phyloP scores from a whole-genome alignment of 2,113 vertebrate genomes.

The Saccopteryx leptura region DNA sequence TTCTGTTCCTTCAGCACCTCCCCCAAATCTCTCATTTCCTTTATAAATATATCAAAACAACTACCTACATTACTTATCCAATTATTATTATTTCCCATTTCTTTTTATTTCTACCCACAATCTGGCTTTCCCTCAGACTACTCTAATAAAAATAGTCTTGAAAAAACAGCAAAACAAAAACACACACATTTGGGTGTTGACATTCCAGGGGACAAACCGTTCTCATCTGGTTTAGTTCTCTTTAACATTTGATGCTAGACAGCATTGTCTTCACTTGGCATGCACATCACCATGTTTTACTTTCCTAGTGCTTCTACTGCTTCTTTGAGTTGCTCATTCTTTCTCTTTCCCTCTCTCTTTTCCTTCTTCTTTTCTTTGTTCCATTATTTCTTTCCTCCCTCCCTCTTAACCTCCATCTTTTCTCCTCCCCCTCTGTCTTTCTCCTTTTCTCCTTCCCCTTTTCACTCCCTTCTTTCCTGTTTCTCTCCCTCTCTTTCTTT shows the following conservation, averaged over 20 bases:
- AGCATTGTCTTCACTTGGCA: neutral
- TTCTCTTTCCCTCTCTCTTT: fast-evolving
- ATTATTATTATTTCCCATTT: neutral
- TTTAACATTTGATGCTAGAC: neutral
- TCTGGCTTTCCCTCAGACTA: neutral
- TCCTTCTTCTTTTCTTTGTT: fast-evolving
- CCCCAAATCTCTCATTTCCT: neutral
- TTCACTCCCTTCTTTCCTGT: fast-evolving
- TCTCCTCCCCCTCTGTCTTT: too few species aligned
- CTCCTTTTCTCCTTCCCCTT: neutral
- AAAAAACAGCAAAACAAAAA: neutral
- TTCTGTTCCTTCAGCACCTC: neutral
- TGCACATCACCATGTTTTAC: neutral
- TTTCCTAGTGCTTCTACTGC: neutral
- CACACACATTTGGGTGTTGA: neutral
- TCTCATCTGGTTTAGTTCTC: neutral
- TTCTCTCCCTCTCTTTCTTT: neutral
- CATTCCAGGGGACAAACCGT: neutral
- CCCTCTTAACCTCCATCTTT: too few species aligned
- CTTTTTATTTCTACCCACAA: neutral
- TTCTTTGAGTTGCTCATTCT: neutral
- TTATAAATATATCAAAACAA: neutral
- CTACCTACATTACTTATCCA: neutral
- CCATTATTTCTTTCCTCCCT: neutral
- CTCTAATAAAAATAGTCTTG: neutral